These are phyloP conservation scores for Naso thynnoides DNA, from an alignment of 2,797 vertebrate species.

Conservation along the genomic window DNA sequence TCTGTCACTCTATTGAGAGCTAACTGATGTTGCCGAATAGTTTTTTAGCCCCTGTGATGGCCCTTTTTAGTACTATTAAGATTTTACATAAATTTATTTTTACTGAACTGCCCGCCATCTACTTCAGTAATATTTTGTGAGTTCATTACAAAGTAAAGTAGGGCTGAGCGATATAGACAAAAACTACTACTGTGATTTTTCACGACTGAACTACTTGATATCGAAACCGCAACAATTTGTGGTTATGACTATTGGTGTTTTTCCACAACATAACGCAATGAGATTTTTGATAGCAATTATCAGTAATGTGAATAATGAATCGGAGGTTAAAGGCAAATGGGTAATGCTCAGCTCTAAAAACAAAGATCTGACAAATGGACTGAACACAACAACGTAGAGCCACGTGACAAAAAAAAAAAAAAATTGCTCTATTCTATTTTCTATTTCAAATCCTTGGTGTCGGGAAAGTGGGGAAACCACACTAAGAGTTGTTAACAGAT, in stretches of 20 bases:
- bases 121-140: conserved; percentile 18
- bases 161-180: too few species aligned
- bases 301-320: too few species aligned
- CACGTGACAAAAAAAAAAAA: too few species aligned
- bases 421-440: too few species aligned
- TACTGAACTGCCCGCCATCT: background rate
- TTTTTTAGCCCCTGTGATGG: background rate
- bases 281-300: too few species aligned
- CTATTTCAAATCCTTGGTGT: too few species aligned
- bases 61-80: background rate
- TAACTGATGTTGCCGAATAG: background rate
- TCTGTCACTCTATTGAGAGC: background rate
- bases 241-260: too few species aligned
- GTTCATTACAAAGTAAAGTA: background rate
- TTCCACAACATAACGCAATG: too few species aligned
- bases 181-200: too few species aligned
- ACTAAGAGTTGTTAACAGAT: background rate
- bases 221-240: too few species aligned
- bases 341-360: background rate
- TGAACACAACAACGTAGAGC: conserved; percentile 17
- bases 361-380: conserved; percentile 28
- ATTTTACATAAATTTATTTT: background rate
- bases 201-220: too few species aligned
- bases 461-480: conserved; percentile 14
- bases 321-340: too few species aligned